Conservation (phyloP, 2,888 invertebrate species). For the Ligdia adustata region DNA sequence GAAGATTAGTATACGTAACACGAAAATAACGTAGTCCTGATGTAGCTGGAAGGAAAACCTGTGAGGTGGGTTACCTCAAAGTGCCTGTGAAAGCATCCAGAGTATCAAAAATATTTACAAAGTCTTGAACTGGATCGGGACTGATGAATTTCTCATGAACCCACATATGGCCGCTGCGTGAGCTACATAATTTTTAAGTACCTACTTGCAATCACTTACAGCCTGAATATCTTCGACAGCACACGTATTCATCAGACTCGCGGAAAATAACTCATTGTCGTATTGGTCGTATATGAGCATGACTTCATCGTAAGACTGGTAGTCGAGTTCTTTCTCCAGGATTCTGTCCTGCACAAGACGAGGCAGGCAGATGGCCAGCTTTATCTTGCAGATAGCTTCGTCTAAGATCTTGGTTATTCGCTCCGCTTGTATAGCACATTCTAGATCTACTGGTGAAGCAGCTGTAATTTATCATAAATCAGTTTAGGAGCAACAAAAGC, state of each 20-base stretch:
- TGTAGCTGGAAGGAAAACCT: too few species aligned
- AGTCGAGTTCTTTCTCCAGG: constrained; percentile 52
- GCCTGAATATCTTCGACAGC: constrained; percentile 70
- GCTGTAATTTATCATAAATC: too few species aligned
- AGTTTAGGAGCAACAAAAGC: too few species aligned
- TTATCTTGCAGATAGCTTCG: constrained; percentile 67
- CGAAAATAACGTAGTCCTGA: too few species aligned
- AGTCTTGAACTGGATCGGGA: too few species aligned
- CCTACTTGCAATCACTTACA: constrained; percentile 46
- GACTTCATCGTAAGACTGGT: constrained; percentile 65
- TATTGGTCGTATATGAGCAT: constrained; percentile 73
- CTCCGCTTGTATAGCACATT: constrained; percentile 68
- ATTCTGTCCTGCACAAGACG: constrained; percentile 61
- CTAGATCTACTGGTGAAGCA: constrained; percentile 29
- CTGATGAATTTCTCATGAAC: too few species aligned
- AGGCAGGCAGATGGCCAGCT: constrained; percentile 67
- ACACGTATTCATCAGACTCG: constrained; percentile 62
- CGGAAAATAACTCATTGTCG: constrained; percentile 64
- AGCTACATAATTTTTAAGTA: not conserved
- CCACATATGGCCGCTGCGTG: too few species aligned
- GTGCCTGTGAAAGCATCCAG: too few species aligned
- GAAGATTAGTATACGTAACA: too few species aligned
- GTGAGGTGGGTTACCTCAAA: too few species aligned
- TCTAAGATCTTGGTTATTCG: constrained; percentile 79
- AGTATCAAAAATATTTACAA: too few species aligned